phyloP scores from a whole-genome alignment of 2,113 vertebrate species.

The Mobula hypostoma region DNA sequence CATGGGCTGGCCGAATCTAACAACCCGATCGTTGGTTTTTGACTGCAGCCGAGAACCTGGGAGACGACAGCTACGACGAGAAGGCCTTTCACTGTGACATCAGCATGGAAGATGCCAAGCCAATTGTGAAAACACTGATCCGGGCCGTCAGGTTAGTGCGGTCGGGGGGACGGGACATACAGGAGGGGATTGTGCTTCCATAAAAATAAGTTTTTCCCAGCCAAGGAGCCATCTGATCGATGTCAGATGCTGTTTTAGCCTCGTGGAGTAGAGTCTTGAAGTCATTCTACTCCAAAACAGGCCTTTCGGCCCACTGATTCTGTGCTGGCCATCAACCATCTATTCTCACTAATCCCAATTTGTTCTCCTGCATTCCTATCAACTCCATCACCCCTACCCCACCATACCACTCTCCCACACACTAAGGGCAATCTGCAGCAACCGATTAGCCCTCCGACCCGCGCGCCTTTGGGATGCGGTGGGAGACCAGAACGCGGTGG shows the following conservation, averaged over 20 bases:
- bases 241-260: not conserved
- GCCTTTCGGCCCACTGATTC: not conserved
- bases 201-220: too few relatives aligned
- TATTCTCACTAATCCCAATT: too few relatives aligned
- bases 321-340: too few relatives aligned
- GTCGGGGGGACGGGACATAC: not conserved
- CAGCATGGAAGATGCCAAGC: slow-evolving; percentile 83
- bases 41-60: slow-evolving; percentile 61
- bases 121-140: slow-evolving; percentile 84
- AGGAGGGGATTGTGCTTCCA: not conserved
- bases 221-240: not conserved
- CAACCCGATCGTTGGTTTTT: slow-evolving; percentile 12
- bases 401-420: too few relatives aligned
- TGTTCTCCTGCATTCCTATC: too few relatives aligned
- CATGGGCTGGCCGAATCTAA: not conserved
- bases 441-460: too few relatives aligned
- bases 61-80: slow-evolving; percentile 78
- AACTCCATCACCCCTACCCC: too few relatives aligned
- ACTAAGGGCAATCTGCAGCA: too few relatives aligned
- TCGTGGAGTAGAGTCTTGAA: not conserved
- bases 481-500: too few relatives aligned
- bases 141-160: slow-evolving; percentile 77
- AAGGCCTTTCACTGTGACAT: slow-evolving; percentile 79
- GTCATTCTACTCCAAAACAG: not conserved
- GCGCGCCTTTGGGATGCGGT: too few relatives aligned